Percentiles rank a stretch among this genome's conserved stretches.
phyloP scores from a whole-genome alignment of 30 jellyfish, hydroid and myxozoan genomes.

The Aurelia sp. region DNA sequence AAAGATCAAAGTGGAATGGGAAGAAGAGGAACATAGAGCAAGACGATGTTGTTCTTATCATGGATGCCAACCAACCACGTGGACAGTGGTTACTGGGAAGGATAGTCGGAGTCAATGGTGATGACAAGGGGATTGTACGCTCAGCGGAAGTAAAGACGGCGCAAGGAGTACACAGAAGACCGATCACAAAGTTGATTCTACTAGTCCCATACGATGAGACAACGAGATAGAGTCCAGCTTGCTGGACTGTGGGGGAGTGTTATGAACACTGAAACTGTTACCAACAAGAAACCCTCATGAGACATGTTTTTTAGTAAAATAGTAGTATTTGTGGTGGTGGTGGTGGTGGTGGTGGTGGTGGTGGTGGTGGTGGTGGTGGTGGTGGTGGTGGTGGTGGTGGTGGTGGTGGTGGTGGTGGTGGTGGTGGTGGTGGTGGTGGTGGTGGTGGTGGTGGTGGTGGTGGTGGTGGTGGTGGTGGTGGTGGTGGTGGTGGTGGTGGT shows the following conservation, averaged over 20 bases:
- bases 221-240: constrained; percentile 44
- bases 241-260: constrained; percentile 57
- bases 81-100: constrained; percentile 33
- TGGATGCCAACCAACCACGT: constrained; percentile 45
- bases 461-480: too few species aligned
- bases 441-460: too few species aligned
- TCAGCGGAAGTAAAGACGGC: constrained; percentile 11
- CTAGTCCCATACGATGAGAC: constrained; percentile 34
- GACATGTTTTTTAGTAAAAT: too few species aligned
- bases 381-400: too few species aligned
- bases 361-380: too few species aligned
- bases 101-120: constrained; percentile 24
- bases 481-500: too few species aligned
- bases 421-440: too few species aligned
- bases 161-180: constrained; percentile 16
- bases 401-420: too few species aligned
- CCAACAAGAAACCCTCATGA: too few species aligned
- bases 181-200: constrained; percentile 23
- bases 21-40: constrained; percentile 27
- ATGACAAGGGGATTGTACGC: constrained; percentile 38
- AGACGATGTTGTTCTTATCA: constrained; percentile 22
- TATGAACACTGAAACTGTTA: constrained; percentile 1
- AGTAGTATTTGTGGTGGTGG: too few species aligned
- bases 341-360: too few species aligned
- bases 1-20: constrained; percentile 29